Evolutionary conservation across 2,113 vertebrate species (phyloP).

Genomic region (Megaceryle torquata): DNA sequence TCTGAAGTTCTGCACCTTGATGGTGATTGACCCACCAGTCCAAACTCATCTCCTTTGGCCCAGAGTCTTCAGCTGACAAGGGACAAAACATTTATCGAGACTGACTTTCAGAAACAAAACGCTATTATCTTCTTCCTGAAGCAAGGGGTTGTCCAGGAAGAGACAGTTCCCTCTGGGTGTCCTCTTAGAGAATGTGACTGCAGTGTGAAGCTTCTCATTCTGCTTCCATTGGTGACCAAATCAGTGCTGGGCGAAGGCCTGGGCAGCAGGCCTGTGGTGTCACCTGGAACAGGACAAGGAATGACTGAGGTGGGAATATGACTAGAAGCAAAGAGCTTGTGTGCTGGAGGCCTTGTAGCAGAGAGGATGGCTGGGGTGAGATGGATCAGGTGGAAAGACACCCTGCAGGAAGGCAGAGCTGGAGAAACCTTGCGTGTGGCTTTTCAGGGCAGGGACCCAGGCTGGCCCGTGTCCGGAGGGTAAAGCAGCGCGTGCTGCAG

Average conservation of each 20-base stretch:
- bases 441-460: not conserved
- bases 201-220: not conserved
- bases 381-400: not conserved
- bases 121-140: not conserved
- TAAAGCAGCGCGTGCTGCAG: not conserved
- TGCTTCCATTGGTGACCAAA: not conserved
- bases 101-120: not conserved
- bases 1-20: not conserved
- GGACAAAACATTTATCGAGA: not conserved
- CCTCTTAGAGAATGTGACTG: not conserved
- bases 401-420: not conserved
- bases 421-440: accelerated
- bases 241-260: not conserved
- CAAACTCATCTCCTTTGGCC: not conserved
- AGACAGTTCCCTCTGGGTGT: not conserved
- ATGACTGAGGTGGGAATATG: not conserved
- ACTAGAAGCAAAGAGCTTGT: not conserved
- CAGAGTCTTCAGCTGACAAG: not conserved
- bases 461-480: not conserved
- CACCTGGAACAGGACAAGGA: not conserved
- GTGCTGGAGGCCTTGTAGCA: not conserved
- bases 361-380: not conserved
- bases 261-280: not conserved
- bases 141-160: not conserved
- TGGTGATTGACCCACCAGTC: not conserved